phyloP scores from a whole-genome alignment of 2,888 invertebrate genomes.

The Rhogogaster chlorosoma region DNA sequence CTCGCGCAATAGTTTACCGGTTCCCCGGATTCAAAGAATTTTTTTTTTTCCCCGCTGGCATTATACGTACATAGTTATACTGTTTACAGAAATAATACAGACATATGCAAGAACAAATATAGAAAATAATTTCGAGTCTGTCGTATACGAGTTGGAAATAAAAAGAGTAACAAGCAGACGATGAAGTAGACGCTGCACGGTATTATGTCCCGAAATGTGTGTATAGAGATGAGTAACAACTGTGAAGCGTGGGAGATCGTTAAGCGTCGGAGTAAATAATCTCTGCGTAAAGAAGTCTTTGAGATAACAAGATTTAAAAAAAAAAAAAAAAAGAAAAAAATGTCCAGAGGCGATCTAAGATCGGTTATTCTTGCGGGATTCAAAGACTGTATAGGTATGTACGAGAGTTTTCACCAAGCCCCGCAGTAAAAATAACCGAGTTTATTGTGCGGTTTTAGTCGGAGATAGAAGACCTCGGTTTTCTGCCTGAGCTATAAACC shows the following conservation, averaged over 20 bases:
- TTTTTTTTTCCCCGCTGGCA: neutral
- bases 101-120: neutral
- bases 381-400: too few species aligned
- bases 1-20: neutral
- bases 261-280: neutral
- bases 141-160: neutral
- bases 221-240: neutral
- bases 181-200: too few species aligned
- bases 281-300: neutral
- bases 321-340: neutral
- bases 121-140: neutral
- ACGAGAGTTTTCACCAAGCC: neutral
- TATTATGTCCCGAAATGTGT: too few species aligned
- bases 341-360: constrained; percentile 22
- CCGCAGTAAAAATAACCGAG: constrained; percentile 22
- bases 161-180: too few species aligned
- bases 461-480: neutral
- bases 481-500: neutral
- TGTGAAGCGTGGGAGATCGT: constrained; percentile 27
- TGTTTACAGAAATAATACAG: neutral
- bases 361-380: neutral
- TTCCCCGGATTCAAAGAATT: neutral
- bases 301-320: constrained; percentile 7
- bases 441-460: constrained; percentile 3
- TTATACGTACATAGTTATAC: neutral